Percentiles rank a stretch among this genome's conserved stretches.
phyloP scores from a whole-genome alignment of 2,797 vertebrate genomes.

The Lycodopsis pacificus region DNA sequence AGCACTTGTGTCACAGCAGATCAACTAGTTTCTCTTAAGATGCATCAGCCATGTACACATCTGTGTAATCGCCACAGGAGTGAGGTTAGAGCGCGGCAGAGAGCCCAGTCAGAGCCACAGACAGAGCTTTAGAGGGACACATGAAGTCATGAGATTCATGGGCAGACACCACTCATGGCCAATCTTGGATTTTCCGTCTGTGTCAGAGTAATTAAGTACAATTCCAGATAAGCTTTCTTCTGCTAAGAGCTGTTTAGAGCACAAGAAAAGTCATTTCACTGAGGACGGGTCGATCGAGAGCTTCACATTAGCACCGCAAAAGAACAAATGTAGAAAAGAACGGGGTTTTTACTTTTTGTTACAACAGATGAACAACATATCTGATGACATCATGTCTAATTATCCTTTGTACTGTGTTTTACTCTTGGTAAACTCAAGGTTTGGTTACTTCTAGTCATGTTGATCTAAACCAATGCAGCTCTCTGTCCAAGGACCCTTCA shows the following conservation, averaged over 20 bases:
- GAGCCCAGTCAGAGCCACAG: conserved; percentile 26
- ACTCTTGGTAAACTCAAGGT: neutral
- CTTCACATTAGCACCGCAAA: neutral
- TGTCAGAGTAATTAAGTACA: conserved; percentile 30
- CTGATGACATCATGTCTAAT: neutral
- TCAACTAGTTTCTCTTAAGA: conserved; percentile 69
- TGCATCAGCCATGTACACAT: conserved; percentile 63
- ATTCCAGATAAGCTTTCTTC: conserved; percentile 27
- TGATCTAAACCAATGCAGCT: neutral
- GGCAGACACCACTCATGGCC: conserved; percentile 1
- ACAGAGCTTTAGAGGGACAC: conserved; percentile 58
- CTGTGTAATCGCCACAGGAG: conserved; percentile 71
- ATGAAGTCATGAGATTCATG: conserved; percentile 39
- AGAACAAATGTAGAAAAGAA: neutral
- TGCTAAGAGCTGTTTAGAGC: conserved; percentile 12
- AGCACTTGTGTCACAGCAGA: conserved; percentile 50
- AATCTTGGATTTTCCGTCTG: conserved; percentile 38
- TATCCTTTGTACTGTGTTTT: neutral
- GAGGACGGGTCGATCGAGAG: neutral
- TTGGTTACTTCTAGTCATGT: neutral
- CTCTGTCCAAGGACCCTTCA: too few species aligned
- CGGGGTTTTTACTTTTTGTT: neutral
- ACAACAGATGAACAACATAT: neutral
- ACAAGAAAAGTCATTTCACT: conserved; percentile 7
- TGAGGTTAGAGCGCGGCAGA: conserved; percentile 31